Evolutionary conservation across 2,113 vertebrate species (phyloP), one percentile per base, ranked within the genome.

Genomic region (Nesogale talazaci): DNA sequence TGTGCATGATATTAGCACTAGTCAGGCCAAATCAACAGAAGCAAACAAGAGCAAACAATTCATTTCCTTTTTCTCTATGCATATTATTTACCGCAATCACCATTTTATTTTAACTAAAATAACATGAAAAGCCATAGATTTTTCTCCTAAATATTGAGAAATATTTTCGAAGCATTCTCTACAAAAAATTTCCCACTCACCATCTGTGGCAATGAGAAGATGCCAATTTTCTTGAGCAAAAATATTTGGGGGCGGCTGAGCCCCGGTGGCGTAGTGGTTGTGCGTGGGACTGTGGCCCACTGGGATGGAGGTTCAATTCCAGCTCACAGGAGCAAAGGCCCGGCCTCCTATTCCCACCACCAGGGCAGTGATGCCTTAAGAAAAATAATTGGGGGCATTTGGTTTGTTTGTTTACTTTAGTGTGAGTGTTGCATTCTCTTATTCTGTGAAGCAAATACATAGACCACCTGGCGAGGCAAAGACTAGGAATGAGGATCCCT

Each of bases 91-190:
- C 57, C 77, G 69, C 3, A 79, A 90, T 31, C 1, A 29, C 42
- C 40, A 75, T 78, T 69, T 15, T 90, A 46, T 88, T 95, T 69
- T 70, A 92, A 46, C 14, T 78, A 38, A 75, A 52, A 40, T 84
- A 52, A 69, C 72, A 93, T 81, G 46, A 16, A 31, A 61, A 86
- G 31, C 20, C 22, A 40, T 17, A 67, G 14, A 0, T 20, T 74
- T 34, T 80, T 38, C 59, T 40, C 76, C 27, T 57, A 81, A 87
- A 90, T 81, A 90, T 38, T 65, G 46, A 92, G 80, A 88, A 90
- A 65, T 77, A 90, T 88, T 90, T 92, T 36, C n/a, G 10, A 23
- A 82, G 31, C 82, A 75, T 29, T 79, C 23, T 90, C 42, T 46
- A 29, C 38, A 85, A 78, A 92, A 90, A 40, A n/a, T 63, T 83